Percentiles rank a stretch among this genome's conserved stretches.
Conservation (phyloP, 2,113 vertebrate genomes). For the Telmatochromis sp. region DNA sequence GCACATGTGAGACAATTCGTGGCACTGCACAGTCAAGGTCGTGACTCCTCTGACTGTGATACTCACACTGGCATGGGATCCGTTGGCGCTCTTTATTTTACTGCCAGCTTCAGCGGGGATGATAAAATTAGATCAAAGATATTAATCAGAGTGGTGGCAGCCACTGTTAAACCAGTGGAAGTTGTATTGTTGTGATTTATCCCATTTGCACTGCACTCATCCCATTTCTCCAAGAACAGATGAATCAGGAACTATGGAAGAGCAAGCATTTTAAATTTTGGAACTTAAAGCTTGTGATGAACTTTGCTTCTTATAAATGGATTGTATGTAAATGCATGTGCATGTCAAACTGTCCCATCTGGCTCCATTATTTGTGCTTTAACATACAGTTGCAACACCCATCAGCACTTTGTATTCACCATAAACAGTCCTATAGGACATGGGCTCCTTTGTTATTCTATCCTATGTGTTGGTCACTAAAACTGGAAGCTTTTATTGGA, state of each 20-base stretch:
- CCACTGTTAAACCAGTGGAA: background rate
- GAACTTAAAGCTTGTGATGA: background rate
- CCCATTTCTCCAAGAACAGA: background rate
- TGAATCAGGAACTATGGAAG: background rate
- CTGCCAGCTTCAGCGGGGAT: slow-evolving; percentile 2
- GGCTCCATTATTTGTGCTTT: background rate
- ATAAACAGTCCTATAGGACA: background rate
- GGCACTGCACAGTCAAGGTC: slow-evolving; percentile 32
- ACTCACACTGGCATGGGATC: background rate
- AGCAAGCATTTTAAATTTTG: background rate
- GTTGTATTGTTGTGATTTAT: background rate
- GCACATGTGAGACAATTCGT: slow-evolving; percentile 40
- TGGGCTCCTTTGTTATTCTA: background rate
- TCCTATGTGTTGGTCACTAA: background rate
- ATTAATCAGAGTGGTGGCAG: background rate
- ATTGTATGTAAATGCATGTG: background rate
- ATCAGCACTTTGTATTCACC: background rate
- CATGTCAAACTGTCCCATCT: background rate
- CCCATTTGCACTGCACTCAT: background rate
- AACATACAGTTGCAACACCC: background rate
- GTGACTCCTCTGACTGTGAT: slow-evolving; percentile 25
- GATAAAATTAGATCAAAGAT: background rate
- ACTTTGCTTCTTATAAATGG: background rate
- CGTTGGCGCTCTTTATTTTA: background rate
- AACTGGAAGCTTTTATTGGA: background rate